phyloP scores from a whole-genome alignment of 2,888 invertebrate genomes.

The Eilema caniola region DNA sequence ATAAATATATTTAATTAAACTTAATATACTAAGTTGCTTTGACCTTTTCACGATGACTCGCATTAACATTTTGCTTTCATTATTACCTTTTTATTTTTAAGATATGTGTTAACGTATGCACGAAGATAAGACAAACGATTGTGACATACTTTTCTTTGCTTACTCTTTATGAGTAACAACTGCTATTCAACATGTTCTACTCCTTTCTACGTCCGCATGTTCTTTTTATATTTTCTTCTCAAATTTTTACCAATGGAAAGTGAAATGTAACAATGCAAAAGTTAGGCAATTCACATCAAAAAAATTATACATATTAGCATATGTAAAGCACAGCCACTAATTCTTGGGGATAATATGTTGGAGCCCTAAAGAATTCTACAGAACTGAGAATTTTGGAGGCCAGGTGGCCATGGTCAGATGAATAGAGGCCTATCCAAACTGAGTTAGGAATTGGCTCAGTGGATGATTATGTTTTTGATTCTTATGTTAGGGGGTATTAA shows the following conservation, averaged over 20 bases:
- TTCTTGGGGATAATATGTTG: too few species aligned
- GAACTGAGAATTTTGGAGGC: too few species aligned
- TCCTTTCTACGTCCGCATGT: background rate
- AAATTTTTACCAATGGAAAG: background rate
- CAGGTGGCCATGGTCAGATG: too few species aligned
- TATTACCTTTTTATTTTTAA: slow-evolving; percentile 57
- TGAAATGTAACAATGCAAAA: background rate
- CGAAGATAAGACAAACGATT: slow-evolving; percentile 35
- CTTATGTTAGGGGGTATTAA: too few species aligned
- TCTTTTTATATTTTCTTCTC: background rate
- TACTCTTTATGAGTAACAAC: background rate
- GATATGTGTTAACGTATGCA: slow-evolving; percentile 49
- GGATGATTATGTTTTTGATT: too few species aligned
- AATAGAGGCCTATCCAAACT: too few species aligned
- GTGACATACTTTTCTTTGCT: background rate
- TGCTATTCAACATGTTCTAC: background rate
- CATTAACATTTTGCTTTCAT: slow-evolving; percentile 68
- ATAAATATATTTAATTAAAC: slow-evolving; percentile 47
- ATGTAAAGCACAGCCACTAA: too few species aligned
- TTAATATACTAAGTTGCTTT: slow-evolving; percentile 53
- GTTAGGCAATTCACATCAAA: too few species aligned
- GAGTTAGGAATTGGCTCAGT: too few species aligned
- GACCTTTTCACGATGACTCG: slow-evolving; percentile 60
- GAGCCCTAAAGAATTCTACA: too few species aligned
- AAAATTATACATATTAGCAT: too few species aligned